Base-by-base conservation (phyloP, 2,113 vertebrate genomes). In the Podarcis muralis region DNA sequence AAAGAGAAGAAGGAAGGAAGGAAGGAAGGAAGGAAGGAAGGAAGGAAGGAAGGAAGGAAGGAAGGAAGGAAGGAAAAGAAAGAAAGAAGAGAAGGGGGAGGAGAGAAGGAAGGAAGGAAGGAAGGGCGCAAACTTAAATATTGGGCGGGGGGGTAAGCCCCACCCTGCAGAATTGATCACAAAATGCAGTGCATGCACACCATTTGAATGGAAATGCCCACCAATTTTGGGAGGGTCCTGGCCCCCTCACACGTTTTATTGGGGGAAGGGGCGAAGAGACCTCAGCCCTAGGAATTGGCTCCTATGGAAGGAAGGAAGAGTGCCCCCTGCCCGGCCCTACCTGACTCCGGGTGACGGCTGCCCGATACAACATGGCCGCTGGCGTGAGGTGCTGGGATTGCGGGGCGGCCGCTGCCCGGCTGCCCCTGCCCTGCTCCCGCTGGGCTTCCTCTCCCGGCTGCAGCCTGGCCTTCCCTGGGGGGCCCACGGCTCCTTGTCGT, bases 271-370 rank as follows among this genome's bases (percentile, higher is more conserved):
- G 43, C 1, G 1, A 48, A 48, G 43, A 48, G 43, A 48, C 43
- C 8, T 48, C 43, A 48, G 43, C 43, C 43, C 43, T 9, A 48
- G 43, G 43, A 9, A 48, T 1, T 48, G 43, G 43, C 1, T 48
- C 43, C 43, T 48, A 48, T 48, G 48, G 48, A 74, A 32, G 32
- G 72, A 35, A n/a, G 69, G 71, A 32, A 74, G 32, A 4, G n/a
- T 0, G 2, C 6, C 0, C 13, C 15, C 5, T 59, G 25, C 43
- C 27, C 85, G 79, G 91, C 91, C 92, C 43, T 88, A 99, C 98
- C 98, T 99, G 98, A 90, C 98, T 99, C 43, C 98, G 97, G 30
- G 98, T 98, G 86, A 98, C 98, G 0, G 98, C 98, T 5, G 98
- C 98, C 90, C 98, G 97, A 97, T 99, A 99, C 76, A 99, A 97